Evolutionary conservation across 2,888 invertebrate species (phyloP), one percentile per base, ranked within the genome.

Genomic region (Lithophane semibrunnea): DNA sequence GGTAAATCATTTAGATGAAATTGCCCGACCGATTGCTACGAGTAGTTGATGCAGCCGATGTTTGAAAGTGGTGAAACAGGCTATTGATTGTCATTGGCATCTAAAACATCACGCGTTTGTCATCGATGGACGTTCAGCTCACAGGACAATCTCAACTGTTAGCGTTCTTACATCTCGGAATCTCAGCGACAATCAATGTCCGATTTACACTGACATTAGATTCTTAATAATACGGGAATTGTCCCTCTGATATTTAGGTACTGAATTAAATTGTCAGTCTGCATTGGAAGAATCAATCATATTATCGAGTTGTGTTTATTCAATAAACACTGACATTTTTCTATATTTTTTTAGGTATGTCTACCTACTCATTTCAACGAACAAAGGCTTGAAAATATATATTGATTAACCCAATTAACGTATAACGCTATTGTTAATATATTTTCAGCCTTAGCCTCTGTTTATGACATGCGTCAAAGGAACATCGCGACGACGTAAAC

Each of bases 391-490:
- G 67, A 84, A 84, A 77, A 77, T 83, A 79, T 73, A 78, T 29
- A 56, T 49, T 44, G 58, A 44, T n/a, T 10, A 56, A 64, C 16
- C 42, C 44, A 63, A 64, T n/a, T 13, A 82, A 75, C 54, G 47
- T 75, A 63, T 56, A 75, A 82, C 61, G 75, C 47, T 75, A 42
- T 52, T 29, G 18, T 42, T 47, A 52, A 44, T 75, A 86, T 77
- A 86, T 78, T 86, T 76, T 86, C 74, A 80, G 75, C 70, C 65
- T 71, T 76, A 52, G 52, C 49, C 73, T 64, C 65, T 66, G 61
- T 74, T 66, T 75, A 61, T 80, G 44, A 80, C 60, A 24, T 44
- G 21, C 2, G 18, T 61, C 52, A 52, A 24, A 68, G 37, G 18
- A 76, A 42, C 52, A 37, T 72, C 16, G 52, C n/a, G 68, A 63